phyloP scores from a whole-genome alignment of 2,888 invertebrate species.

The Lucinisca nassula region DNA sequence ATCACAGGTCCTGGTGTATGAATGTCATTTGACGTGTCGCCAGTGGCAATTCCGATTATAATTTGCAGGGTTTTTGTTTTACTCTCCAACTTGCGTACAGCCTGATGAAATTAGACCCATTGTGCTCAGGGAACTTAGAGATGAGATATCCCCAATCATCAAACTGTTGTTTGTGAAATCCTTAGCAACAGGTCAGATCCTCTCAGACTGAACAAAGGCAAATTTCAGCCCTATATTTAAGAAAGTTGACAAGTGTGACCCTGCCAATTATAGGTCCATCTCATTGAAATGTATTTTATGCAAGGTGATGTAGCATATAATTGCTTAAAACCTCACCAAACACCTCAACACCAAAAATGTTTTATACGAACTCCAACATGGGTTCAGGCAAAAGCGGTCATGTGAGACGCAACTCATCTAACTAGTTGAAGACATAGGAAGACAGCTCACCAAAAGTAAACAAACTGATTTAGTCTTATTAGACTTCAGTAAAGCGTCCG shows the following conservation, averaged over 20 bases:
- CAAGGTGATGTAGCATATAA: conserved; percentile 34
- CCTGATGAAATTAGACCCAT: too few species aligned
- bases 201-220: conserved; percentile 21
- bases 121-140: too few species aligned
- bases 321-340: conserved; percentile 13
- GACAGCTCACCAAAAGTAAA: conserved; percentile 18
- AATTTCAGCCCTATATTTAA: conserved; percentile 4
- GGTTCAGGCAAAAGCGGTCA: conserved; percentile 23
- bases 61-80: too few species aligned
- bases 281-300: conserved; percentile 37
- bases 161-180: too few species aligned
- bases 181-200: too few species aligned
- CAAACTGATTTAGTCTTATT: conserved; percentile 44
- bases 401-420: conserved; percentile 31
- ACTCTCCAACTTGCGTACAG: too few species aligned
- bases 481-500: conserved; percentile 42
- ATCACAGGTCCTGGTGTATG: too few species aligned
- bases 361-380: conserved; percentile 37
- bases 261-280: conserved; percentile 1
- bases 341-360: conserved; percentile 26
- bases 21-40: too few species aligned
- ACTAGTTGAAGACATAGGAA: conserved; percentile 28
- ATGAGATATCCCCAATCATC: too few species aligned
- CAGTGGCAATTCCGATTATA: too few species aligned
- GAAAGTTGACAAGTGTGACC: background rate